phyloP scores from a whole-genome alignment of 2,888 invertebrate species.

The Leptopterna dolabrata region DNA sequence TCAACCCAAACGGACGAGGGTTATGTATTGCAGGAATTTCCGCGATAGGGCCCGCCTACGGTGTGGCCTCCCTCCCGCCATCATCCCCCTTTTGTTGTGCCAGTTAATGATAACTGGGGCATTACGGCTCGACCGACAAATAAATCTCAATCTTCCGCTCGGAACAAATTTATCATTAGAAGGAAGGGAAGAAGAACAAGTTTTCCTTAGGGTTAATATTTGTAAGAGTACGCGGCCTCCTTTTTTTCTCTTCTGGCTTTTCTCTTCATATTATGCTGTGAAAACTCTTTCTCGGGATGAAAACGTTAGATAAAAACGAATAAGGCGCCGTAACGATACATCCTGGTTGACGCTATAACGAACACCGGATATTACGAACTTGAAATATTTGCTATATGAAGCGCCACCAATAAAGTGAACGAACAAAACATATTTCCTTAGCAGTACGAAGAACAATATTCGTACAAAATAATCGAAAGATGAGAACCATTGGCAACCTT shows the following conservation, averaged over 20 bases:
- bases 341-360: background rate
- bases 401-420: too few species aligned
- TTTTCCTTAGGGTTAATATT: constrained; percentile 16
- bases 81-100: background rate
- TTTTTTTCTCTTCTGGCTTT: background rate
- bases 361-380: background rate
- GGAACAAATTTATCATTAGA: constrained; percentile 16
- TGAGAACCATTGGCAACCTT: too few species aligned
- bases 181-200: background rate
- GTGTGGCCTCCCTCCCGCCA: background rate
- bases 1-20: constrained; percentile 16
- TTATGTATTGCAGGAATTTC: constrained; percentile 35
- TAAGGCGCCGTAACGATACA: background rate
- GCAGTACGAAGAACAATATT: too few species aligned
- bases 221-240: background rate
- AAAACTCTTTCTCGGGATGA: constrained; percentile 10
- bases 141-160: constrained; percentile 30
- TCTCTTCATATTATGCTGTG: background rate
- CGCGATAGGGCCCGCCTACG: background rate
- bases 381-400: background rate
- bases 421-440: too few species aligned
- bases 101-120: constrained; percentile 28
- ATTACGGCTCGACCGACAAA: constrained; percentile 28
- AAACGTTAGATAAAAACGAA: constrained; percentile 3
- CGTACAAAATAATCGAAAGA: too few species aligned